These are phyloP conservation scores for Solenodon paradoxus DNA, from an alignment of 2,113 vertebrate genomes.

Conservation along the genomic window DNA sequence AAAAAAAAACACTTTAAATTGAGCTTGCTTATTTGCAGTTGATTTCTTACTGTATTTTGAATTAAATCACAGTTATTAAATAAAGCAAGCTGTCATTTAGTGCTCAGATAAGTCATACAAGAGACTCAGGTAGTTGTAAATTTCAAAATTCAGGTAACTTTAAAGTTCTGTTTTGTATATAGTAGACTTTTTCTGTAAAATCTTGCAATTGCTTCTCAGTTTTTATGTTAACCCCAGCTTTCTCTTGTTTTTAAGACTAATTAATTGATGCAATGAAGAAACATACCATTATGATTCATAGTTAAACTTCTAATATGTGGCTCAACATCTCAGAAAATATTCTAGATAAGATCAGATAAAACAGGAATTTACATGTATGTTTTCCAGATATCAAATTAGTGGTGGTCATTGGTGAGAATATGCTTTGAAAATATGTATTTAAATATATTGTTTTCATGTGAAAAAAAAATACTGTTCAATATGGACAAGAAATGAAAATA, in stretches of 20 bases:
- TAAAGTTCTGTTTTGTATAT: not conserved
- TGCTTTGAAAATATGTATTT: not conserved
- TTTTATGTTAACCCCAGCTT: not conserved
- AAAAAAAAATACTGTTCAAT: not conserved
- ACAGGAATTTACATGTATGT: not conserved
- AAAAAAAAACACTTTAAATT: too few species aligned
- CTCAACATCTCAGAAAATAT: not conserved
- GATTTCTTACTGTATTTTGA: slow-evolving; percentile 2
- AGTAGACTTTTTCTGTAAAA: not conserved
- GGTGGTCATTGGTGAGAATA: not conserved
- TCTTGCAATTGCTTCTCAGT: not conserved
- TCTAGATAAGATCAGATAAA: not conserved
- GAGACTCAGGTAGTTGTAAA: too few species aligned
- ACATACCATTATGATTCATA: not conserved
- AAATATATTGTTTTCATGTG: not conserved
- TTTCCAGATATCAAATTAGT: not conserved
- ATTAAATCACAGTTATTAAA: not conserved
- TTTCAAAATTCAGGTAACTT: not conserved
- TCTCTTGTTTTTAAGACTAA: not conserved
- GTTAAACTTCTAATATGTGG: not conserved
- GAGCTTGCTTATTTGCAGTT: not conserved
- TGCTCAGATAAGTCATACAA: not conserved
- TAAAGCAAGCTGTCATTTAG: not conserved
- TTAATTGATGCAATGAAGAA: not conserved
- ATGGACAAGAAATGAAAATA: not conserved